These are phyloP conservation scores for Bovichtus diacanthus DNA, from an alignment of 2,797 vertebrate genomes.

Conservation along the genomic window DNA sequence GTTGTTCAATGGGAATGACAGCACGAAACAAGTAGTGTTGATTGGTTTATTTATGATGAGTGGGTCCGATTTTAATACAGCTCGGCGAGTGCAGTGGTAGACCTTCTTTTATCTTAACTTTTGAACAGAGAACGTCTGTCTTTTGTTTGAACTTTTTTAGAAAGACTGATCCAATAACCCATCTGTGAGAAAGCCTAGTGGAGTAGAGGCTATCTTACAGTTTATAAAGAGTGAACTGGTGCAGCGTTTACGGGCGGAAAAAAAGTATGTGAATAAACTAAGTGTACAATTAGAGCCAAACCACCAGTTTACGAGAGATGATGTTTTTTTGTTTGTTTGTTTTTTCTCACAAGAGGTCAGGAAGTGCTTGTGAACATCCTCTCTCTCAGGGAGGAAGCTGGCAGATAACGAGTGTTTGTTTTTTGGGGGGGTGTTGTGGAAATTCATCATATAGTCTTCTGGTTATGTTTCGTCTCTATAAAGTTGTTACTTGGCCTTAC, in stretches of 20 bases:
- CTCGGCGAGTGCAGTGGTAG: too few species aligned
- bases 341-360: conserved; percentile 6
- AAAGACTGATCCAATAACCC: neutral
- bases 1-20: neutral
- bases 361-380: conserved; percentile 9
- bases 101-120: neutral
- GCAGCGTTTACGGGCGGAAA: neutral
- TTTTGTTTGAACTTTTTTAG: neutral
- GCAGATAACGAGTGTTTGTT: neutral
- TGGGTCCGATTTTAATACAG: neutral
- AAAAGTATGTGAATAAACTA: neutral
- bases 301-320: conserved; percentile 15
- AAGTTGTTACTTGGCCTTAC: too few species aligned
- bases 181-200: neutral
- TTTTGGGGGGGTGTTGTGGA: too few species aligned
- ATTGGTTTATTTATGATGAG: neutral
- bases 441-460: too few species aligned
- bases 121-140: neutral
- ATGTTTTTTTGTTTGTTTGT: conserved; percentile 8
- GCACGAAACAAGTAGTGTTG: neutral
- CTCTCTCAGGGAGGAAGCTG: conserved; percentile 4
- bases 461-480: too few species aligned
- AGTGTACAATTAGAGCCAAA: neutral
- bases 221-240: neutral
- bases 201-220: neutral